Evolutionary conservation across 1,140 invertebrate genomes (phyloP), one percentile per base, ranked within the genome.

Genomic region (Drosophila pseudoobscura): DNA sequence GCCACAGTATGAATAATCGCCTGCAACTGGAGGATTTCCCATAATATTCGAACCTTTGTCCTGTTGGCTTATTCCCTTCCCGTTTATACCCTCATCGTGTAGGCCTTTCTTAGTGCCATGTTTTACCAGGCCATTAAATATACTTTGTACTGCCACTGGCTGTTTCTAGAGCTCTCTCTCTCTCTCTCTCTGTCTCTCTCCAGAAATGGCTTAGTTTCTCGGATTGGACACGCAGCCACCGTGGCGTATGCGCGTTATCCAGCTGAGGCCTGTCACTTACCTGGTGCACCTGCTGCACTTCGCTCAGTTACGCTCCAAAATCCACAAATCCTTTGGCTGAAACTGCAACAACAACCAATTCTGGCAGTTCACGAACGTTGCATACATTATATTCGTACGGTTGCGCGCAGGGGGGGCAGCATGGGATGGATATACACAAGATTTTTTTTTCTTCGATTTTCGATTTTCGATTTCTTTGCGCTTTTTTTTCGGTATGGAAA

Each of bases 271-370:
- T 29, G 8, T 49, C 35, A 46, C 4, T 9, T 53, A 87, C 82
- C 82, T 87, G 66, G 82, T 87, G 82, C 82, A 78, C 59, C 73
- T 87, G 73, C 61, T 76, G 76, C 79, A 75, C 31, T 65, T 43
- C 41, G 45, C 54, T 85, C 74, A 87, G 57, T 70, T 58, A 59
- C 62, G 73, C 54, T 84, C 65, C 69, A 90, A 85, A 85, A 90
- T 90, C 88, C 88, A 90, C 83, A 90, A 90, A 85, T 90, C 88
- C 80, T 90, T 90, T 75, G 88, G 88, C 78, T 90, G 88, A 75
- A 90, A 90, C 52, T 80, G 80, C 83, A 90, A 88, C 75, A 90
- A 90, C 78, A 90, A 85, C 80, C 88, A 85, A 88, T 90, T 85
- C 49, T 88, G 78, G 63, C 58, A 75, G 61, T 83, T 84, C 68